Evolutionary conservation across 2,888 invertebrate species (phyloP).

Genomic region (Andrena trimmerana): DNA sequence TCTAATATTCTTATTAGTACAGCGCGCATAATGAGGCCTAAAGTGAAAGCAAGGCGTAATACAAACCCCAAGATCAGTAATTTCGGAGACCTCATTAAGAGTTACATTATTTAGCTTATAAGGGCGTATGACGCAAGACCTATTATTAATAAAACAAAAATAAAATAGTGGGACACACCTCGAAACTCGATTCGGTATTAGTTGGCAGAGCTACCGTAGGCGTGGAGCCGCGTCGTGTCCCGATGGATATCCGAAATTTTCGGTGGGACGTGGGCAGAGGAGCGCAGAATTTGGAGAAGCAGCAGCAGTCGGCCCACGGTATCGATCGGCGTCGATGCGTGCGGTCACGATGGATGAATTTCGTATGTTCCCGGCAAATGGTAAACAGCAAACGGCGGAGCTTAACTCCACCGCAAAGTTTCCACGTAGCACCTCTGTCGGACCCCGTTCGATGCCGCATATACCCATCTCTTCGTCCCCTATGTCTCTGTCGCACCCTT

Average conservation of each 20-base stretch:
- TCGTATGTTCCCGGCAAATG: conserved; percentile 73
- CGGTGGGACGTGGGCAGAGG: background rate
- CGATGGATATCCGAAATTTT: background rate
- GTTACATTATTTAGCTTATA: no score
- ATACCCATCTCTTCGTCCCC: conserved; percentile 6
- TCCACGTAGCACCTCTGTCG: conserved; percentile 52
- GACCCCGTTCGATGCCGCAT: conserved; percentile 4
- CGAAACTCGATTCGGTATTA: background rate
- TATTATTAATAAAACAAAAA: background rate
- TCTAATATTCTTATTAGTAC: no score
- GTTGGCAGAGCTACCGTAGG: background rate
- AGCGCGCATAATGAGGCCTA: no score
- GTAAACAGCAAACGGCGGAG: conserved; percentile 72
- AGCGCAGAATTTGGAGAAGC: conserved; percentile 12
- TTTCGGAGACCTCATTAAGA: no score
- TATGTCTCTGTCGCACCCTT: conserved; percentile 17
- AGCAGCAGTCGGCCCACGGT: conserved; percentile 8
- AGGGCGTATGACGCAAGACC: no score
- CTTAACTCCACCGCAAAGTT: conserved; percentile 75
- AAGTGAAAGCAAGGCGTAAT: no score
- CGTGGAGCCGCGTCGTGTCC: background rate
- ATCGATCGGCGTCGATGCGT: conserved; percentile 69
- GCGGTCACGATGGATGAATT: conserved; percentile 74
- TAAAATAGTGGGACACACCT: background rate
- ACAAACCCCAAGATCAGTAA: no score